These are phyloP conservation scores for Papilio aristodemus DNA, from an alignment of 1,140 invertebrate genomes.

Conservation along the genomic window DNA sequence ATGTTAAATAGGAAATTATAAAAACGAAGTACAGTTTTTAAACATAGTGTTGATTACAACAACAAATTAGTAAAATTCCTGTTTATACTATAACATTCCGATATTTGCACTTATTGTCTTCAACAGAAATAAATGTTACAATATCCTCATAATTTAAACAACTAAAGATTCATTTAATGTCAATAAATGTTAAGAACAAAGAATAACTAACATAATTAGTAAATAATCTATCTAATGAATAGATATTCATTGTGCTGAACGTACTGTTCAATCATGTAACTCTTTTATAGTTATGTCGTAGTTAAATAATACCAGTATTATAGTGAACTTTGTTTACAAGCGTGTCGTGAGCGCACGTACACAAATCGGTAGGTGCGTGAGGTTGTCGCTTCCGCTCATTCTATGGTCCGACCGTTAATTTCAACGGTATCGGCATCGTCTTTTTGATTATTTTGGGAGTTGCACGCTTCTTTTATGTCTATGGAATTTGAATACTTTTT, in stretches of 20 bases:
- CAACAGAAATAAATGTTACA: not conserved
- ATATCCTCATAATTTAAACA: not conserved
- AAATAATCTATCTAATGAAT: not conserved
- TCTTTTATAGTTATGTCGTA: not conserved
- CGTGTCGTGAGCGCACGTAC: constrained; percentile 21
- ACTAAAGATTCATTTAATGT: not conserved
- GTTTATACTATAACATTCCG: constrained; percentile 24
- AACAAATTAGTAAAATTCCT: not conserved
- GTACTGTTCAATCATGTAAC: not conserved
- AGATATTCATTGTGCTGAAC: not conserved
- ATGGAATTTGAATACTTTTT: not conserved
- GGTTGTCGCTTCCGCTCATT: constrained; percentile 5
- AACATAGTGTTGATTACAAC: constrained; percentile 2
- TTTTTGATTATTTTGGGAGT: constrained; percentile 1
- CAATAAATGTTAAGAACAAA: not conserved
- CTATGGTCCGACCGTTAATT: constrained; percentile 12
- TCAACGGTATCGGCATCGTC: not conserved
- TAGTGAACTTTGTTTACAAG: constrained; percentile 2
- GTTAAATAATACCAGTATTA: not conserved
- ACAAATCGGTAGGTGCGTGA: not conserved
- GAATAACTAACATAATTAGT: not conserved
- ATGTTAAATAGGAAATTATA: no score
- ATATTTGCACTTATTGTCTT: no score
- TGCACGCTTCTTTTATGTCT: not conserved
- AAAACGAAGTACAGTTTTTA: no score